phyloP scores from a whole-genome alignment of 2,113 vertebrate species.

The Malurus alboscapulatus region DNA sequence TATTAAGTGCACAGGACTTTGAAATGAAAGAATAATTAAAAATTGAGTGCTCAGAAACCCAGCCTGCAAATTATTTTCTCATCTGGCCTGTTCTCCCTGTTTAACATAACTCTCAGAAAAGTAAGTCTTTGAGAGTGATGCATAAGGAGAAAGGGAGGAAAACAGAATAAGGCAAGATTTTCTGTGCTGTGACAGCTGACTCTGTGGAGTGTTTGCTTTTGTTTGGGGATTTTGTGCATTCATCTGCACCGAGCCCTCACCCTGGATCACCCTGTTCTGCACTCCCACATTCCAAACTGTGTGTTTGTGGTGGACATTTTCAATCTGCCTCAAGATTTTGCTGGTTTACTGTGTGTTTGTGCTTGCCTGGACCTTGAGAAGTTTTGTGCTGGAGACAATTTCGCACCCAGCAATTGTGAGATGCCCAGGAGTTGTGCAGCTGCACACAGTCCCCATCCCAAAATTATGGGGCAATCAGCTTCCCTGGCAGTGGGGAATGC shows the following conservation, averaged over 20 bases:
- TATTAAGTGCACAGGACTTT: accelerated
- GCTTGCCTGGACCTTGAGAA: not conserved
- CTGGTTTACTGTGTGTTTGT: not conserved
- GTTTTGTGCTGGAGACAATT: not conserved
- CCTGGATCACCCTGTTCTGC: not conserved
- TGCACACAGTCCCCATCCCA: accelerated
- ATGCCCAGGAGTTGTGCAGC: not conserved
- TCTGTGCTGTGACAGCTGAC: not conserved
- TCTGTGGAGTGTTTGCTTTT: not conserved
- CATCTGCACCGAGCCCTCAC: not conserved
- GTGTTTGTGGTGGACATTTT: not conserved
- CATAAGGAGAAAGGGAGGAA: not conserved
- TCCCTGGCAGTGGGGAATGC: accelerated
- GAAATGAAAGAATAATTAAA: not conserved
- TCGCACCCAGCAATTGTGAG: too few species aligned
- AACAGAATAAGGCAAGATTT: not conserved
- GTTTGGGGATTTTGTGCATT: not conserved
- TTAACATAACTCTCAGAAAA: not conserved
- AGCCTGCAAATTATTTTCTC: not conserved
- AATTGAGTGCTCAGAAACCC: not conserved
- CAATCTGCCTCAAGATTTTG: not conserved
- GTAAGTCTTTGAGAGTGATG: not conserved
- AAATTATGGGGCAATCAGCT: accelerated
- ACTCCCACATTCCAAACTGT: accelerated
- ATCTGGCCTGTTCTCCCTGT: not conserved